These are phyloP conservation scores for Saccostrea cuccullata DNA, from an alignment of 1,140 invertebrate species.

Conservation along the genomic window DNA sequence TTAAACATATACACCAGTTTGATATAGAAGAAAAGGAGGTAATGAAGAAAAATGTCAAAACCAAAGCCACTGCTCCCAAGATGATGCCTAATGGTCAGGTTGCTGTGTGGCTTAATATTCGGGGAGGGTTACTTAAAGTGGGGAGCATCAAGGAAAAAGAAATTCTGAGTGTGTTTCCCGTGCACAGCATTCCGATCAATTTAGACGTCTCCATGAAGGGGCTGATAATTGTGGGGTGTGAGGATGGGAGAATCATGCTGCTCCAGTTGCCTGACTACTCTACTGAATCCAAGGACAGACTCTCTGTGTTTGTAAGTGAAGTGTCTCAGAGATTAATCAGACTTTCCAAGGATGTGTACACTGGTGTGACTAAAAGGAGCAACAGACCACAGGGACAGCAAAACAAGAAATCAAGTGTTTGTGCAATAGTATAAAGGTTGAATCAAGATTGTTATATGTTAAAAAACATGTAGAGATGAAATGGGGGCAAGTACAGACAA, in stretches of 20 bases:
- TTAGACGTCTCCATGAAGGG: slow-evolving; percentile 54
- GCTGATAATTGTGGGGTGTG: slow-evolving; percentile 61
- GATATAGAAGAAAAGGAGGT: slow-evolving; percentile 55
- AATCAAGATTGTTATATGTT: background rate
- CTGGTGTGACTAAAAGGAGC: background rate
- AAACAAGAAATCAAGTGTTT: slow-evolving; percentile 9
- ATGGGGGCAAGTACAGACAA: too few species aligned
- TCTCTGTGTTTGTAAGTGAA: background rate
- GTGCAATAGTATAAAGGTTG: background rate
- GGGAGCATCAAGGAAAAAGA: slow-evolving; percentile 47
- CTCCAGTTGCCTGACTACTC: slow-evolving; percentile 53
- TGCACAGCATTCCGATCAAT: slow-evolving; percentile 62
- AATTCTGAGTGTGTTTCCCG: slow-evolving; percentile 55
- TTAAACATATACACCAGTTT: slow-evolving; percentile 52
- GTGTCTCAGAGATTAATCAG: background rate
- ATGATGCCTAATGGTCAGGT: slow-evolving; percentile 51
- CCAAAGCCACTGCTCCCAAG: slow-evolving; percentile 39
- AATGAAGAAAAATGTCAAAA: slow-evolving; percentile 38
- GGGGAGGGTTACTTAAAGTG: slow-evolving; percentile 53
- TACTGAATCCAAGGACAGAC: background rate
- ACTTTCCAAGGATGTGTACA: background rate
- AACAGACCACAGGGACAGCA: background rate
- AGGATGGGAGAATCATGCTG: slow-evolving; percentile 66
- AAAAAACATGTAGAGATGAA: too few species aligned
- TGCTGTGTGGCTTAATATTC: slow-evolving; percentile 54